Conservation (phyloP, 2,888 invertebrate genomes). For the Cephus rjabovi region DNA sequence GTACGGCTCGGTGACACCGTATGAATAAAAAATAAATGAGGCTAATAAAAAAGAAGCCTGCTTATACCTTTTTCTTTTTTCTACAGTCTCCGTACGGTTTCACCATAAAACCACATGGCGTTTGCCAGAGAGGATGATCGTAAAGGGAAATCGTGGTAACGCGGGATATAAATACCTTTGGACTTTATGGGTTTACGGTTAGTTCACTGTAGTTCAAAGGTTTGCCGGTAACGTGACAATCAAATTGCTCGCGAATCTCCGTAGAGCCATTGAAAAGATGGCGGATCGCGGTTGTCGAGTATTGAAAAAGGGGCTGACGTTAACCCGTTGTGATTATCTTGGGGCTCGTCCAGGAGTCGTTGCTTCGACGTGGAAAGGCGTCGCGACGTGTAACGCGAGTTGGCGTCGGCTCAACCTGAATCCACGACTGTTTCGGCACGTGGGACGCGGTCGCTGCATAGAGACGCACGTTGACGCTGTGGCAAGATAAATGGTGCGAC, state of each 20-base stretch:
- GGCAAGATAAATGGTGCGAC: slow-evolving; percentile 1
- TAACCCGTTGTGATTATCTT: background rate
- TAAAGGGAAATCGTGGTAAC: background rate
- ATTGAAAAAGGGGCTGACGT: background rate
- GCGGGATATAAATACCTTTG: background rate
- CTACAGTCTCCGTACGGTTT: background rate
- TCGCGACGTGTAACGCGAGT: background rate
- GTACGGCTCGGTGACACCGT: background rate
- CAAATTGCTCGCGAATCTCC: background rate
- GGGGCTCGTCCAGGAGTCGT: background rate
- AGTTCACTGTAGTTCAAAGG: background rate
- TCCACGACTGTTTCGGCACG: slow-evolving; percentile 5
- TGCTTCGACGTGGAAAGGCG: background rate
- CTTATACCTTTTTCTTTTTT: background rate
- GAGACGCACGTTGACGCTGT: background rate
- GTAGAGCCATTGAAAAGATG: background rate
- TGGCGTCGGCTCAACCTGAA: slow-evolving; percentile 3
- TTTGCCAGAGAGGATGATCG: background rate
- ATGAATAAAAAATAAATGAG: background rate
- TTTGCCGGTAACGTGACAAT: background rate
- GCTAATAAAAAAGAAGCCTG: background rate
- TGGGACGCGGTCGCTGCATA: background rate
- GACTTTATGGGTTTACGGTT: background rate
- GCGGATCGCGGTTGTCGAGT: background rate
- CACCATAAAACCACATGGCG: background rate